These are phyloP conservation scores for Sarcophaga variegata DNA, from an alignment of 2,888 invertebrate genomes.

Conservation along the genomic window DNA sequence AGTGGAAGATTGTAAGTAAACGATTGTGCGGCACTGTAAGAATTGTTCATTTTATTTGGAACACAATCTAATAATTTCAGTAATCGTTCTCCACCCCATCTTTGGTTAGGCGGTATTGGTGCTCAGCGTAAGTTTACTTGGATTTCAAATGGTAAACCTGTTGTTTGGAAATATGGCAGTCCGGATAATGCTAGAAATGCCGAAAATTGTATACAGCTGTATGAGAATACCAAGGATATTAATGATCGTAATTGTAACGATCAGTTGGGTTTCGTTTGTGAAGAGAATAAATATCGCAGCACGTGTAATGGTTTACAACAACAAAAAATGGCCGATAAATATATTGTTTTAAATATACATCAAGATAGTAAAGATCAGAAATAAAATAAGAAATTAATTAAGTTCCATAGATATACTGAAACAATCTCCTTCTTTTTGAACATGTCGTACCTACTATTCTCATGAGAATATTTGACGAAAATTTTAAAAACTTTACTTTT, in stretches of 20 bases:
- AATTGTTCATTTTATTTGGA: too few species aligned
- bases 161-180: constrained; percentile 41
- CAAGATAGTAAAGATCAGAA: constrained; percentile 1
- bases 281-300: constrained; percentile 12
- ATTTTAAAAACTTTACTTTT: too few species aligned
- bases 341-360: constrained; percentile 40
- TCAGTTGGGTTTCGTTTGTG: constrained; percentile 55
- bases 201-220: constrained; percentile 54
- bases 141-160: constrained; percentile 44
- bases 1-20: constrained; percentile 50
- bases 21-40: background rate
- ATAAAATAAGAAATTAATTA: too few species aligned
- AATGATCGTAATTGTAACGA: constrained; percentile 52
- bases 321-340: constrained; percentile 15
- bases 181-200: constrained; percentile 40
- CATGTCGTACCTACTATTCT: too few species aligned
- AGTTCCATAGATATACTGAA: too few species aligned
- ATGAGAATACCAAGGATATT: constrained; percentile 31
- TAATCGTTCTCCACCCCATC: constrained; percentile 33
- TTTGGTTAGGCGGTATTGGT: constrained; percentile 51
- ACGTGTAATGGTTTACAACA: background rate
- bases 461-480: too few species aligned
- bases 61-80: constrained; percentile 5
- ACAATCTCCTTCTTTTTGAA: too few species aligned
- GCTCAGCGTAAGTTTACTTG: constrained; percentile 54